Evolutionary conservation across 2,113 vertebrate species (phyloP), one percentile per base, ranked within the genome.

Genomic region (Paraplagusia blochii): DNA sequence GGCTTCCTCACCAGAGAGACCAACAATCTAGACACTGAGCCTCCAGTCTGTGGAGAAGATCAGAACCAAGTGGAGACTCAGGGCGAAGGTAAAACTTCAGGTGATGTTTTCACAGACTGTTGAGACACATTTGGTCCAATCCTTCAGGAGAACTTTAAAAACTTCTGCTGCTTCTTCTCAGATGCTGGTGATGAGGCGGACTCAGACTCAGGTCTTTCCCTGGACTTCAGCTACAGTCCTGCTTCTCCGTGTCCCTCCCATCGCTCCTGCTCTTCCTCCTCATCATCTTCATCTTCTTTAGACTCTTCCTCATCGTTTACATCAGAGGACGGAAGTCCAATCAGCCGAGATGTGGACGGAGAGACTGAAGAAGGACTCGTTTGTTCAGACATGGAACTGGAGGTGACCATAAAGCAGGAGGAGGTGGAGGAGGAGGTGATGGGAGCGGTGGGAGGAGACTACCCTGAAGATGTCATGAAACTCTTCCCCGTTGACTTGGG

Each of bases 191-290:
- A 70, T 17, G 80, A 83, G 61, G 90, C 91, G 1, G 95, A 98
- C 50, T 96, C 95, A 0, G 97, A 98, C 85, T 98, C 97, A 0
- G 97, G 96, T 9, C 95, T 99, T 17, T 98, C 96, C 47, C 77
- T 99, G 71, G 91, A 96, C 87, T 97, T 92, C 0, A 95, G 94
- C 80, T 92, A 87, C 85, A 95, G 93, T 14, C 93, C 92, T 2
- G 89, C 90, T 45, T 99, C 95, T 38, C 92, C 94, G 42, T 93
- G 89, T 85, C 88, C 89, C 65, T 97, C 94, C 0, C 93, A 95
- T 67, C 90, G 91, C 8, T 94, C 92, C 0, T 92, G 86, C 0
- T 93, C 90, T 0, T 92, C 90, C 0, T 91, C 90, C 0, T 92
- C 92, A 0, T 92, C 92, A 0, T 92, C 92, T 0, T 86, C 92